Evolutionary conservation across 2,113 vertebrate species (phyloP).

Genomic region (Dolichallabes microphthalmus): DNA sequence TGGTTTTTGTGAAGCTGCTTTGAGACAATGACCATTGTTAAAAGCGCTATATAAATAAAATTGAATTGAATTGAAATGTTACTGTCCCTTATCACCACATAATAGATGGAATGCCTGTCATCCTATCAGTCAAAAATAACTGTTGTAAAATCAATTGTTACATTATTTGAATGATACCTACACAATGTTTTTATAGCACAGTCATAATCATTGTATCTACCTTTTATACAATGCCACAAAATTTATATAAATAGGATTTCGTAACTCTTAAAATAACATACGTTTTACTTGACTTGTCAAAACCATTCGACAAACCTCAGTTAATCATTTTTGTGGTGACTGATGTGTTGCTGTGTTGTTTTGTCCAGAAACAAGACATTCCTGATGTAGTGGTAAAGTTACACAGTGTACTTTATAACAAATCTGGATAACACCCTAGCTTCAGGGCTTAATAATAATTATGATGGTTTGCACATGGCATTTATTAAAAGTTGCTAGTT

Average conservation of each 20-base stretch:
- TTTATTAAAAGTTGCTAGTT: too few relatives aligned
- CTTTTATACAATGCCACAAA: not conserved
- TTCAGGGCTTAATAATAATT: not conserved
- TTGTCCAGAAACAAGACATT: not conserved
- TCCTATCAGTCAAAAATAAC: too few relatives aligned
- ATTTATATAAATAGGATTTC: not conserved
- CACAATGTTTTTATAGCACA: not conserved
- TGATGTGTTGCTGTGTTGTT: not conserved
- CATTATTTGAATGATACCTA: not conserved
- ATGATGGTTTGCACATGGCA: too few relatives aligned
- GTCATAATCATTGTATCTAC: not conserved
- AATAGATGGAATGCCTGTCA: too few relatives aligned
- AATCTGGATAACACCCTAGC: not conserved
- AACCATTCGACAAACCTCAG: not conserved
- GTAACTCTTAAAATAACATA: not conserved
- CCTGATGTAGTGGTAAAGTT: not conserved
- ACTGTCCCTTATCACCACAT: too few relatives aligned
- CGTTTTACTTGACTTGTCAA: too few relatives aligned
- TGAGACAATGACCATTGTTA: too few relatives aligned
- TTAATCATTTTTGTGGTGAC: not conserved
- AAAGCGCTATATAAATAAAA: too few relatives aligned
- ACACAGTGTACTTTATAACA: not conserved
- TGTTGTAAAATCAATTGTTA: not conserved
- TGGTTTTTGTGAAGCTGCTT: too few relatives aligned
- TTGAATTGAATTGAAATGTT: too few relatives aligned